phyloP scores from a whole-genome alignment of 2,113 vertebrate species.

The Pseudorectes ferrugineus region DNA sequence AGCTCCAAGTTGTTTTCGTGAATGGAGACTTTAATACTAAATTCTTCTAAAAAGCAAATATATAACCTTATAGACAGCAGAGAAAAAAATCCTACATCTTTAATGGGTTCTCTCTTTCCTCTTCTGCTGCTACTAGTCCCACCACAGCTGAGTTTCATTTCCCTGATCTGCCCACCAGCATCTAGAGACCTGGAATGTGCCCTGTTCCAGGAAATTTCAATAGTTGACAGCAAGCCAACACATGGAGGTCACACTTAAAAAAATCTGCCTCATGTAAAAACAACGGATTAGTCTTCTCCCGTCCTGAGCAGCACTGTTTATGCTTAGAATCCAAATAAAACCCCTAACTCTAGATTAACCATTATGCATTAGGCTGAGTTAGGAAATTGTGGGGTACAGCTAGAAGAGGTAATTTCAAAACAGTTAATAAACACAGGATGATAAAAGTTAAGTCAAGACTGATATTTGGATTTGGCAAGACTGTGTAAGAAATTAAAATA shows the following conservation, averaged over 20 bases:
- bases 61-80: background rate
- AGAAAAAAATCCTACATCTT: background rate
- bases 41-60: background rate
- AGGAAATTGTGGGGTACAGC: background rate
- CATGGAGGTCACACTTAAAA: constrained; percentile 44
- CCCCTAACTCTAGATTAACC: background rate
- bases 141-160: constrained; percentile 48
- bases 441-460: background rate
- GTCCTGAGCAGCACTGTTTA: background rate
- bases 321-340: constrained; percentile 19
- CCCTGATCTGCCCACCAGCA: constrained; percentile 36
- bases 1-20: background rate
- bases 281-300: constrained; percentile 16
- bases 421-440: background rate
- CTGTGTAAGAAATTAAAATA: background rate
- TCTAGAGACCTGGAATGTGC: constrained; percentile 42
- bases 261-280: constrained; percentile 8
- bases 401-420: constrained; percentile 4
- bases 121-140: background rate
- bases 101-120: background rate
- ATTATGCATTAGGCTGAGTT: background rate
- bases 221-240: constrained; percentile 30
- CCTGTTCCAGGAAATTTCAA: constrained; percentile 47
- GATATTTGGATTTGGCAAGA: background rate
- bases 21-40: background rate